Percentiles rank a stretch among this genome's conserved stretches.
These are phyloP conservation scores for Octopus bimaculoides DNA, from an alignment of 1,140 invertebrate species.

Conservation along the genomic window DNA sequence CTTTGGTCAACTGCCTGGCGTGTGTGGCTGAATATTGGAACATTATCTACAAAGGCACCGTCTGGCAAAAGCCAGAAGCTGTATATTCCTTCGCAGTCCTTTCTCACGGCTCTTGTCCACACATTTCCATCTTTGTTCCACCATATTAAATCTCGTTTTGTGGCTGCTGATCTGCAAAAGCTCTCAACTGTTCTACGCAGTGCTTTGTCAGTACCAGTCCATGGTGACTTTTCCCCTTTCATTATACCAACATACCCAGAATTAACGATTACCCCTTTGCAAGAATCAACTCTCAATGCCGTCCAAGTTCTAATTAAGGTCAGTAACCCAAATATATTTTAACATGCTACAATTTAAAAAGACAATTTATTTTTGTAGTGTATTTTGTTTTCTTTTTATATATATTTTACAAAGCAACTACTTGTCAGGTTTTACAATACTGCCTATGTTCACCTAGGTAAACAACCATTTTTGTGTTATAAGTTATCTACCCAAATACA, in stretches of 20 bases:
- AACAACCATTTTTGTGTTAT: too few relatives aligned
- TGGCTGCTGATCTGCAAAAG: conserved; percentile 73
- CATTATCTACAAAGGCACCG: conserved; percentile 69
- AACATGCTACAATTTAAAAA: too few relatives aligned
- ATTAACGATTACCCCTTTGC: conserved; percentile 74
- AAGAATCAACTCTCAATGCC: conserved; percentile 77
- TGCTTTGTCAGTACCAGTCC: conserved; percentile 76
- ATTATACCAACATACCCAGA: conserved; percentile 68
- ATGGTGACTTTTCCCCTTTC: conserved; percentile 78
- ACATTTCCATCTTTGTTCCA: conserved; percentile 92
- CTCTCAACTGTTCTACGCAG: conserved; percentile 76
- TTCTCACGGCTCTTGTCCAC: conserved; percentile 88
- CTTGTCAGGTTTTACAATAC: too few relatives aligned
- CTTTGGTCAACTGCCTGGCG: conserved; percentile 80
- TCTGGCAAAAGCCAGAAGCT: conserved; percentile 56
- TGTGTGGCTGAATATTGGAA: conserved; percentile 82
- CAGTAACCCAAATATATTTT: conserved; percentile 12
- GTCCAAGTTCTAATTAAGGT: conserved; percentile 78
- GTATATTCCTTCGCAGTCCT: conserved; percentile 86
- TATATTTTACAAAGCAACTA: too few relatives aligned
- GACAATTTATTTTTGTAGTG: too few relatives aligned
- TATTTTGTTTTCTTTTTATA: too few relatives aligned
- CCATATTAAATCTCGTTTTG: conserved; percentile 78
- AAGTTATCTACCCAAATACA: too few relatives aligned
- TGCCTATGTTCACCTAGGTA: too few relatives aligned